Evolutionary conservation across 2,113 vertebrate species (phyloP).

Genomic region (Danio rerio): GRCz12tu NC_133176.1:10275501-10276000

Average conservation of each 20-base stretch:
- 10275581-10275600: background rate
- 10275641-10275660: background rate
- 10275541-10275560: background rate
- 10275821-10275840: conserved; percentile 24
- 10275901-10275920: conserved; percentile 37
- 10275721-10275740: background rate
- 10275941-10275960: conserved; percentile 44
- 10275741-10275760: background rate
- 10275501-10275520: too few relatives aligned
- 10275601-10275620: background rate
- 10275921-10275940: conserved; percentile 39
- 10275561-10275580: background rate
- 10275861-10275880: conserved; percentile 50
- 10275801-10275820: conserved; percentile 2
- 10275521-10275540: too few relatives aligned
- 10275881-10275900: conserved; percentile 53
- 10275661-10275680: background rate
- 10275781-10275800: conserved; percentile 35
- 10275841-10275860: conserved; percentile 42
- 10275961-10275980: conserved; percentile 27
- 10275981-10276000: conserved; percentile 35
- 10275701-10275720: conserved; percentile 2
- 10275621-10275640: too few relatives aligned
- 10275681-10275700: background rate
- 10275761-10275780: conserved; percentile 5